Evolutionary conservation across 2,797 vertebrate genomes (phyloP).

Genomic region (Lepus oiostolus): DNA sequence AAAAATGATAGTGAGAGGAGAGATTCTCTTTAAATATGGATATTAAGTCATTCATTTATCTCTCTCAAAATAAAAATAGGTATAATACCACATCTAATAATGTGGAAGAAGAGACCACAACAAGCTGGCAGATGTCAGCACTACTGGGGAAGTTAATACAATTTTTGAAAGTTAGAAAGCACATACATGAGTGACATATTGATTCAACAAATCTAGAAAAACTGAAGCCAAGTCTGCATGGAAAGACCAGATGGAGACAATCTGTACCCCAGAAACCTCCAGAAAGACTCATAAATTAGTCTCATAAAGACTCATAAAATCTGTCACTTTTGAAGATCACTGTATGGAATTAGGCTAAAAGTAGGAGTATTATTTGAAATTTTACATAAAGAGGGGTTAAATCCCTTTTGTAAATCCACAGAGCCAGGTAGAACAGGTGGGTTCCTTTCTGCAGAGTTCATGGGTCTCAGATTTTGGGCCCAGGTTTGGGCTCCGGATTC

Average conservation of each 20-base stretch:
- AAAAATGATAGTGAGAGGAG: not conserved
- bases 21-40: slow-evolving; percentile 8
- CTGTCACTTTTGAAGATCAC: not conserved
- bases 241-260: not conserved
- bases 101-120: not conserved
- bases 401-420: not conserved
- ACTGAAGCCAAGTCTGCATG: not conserved
- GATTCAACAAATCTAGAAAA: not conserved
- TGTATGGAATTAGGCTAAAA: not conserved
- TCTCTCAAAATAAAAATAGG: not conserved
- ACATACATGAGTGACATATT: not conserved
- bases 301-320: too few relatives aligned
- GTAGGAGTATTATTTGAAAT: not conserved
- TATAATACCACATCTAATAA: not conserved
- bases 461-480: not conserved
- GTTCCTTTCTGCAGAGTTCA: not conserved
- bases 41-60: not conserved
- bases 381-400: not conserved
- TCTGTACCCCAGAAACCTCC: not conserved
- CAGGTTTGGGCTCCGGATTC: not conserved
- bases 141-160: too few relatives aligned
- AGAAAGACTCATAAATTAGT: not conserved
- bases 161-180: not conserved
- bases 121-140: not conserved
- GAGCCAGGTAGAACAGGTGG: not conserved